These are phyloP conservation scores for Teleogryllus occipitalis DNA, from an alignment of 1,140 invertebrate genomes.

Conservation along the genomic window DNA sequence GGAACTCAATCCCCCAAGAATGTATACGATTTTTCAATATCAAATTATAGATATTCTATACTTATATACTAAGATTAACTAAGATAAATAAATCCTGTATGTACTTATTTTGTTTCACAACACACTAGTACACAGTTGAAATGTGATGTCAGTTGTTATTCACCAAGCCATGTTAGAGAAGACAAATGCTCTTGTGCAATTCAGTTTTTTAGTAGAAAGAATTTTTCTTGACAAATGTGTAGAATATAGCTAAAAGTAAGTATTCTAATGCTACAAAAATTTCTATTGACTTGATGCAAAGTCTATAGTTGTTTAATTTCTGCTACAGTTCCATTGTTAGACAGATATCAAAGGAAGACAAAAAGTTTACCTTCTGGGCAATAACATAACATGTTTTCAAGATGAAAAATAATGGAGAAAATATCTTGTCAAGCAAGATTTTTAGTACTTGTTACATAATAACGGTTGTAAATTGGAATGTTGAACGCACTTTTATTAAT, in stretches of 20 bases:
- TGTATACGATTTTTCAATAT: slow-evolving; percentile 23
- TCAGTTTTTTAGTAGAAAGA: slow-evolving; percentile 12
- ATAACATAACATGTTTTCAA: no score
- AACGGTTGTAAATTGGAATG: no score
- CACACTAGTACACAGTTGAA: slow-evolving; percentile 18
- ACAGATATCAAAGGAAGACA: background rate
- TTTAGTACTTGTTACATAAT: no score
- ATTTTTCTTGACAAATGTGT: slow-evolving; percentile 15
- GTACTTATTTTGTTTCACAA: slow-evolving; percentile 18
- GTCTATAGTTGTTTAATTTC: background rate
- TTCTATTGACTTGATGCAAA: background rate
- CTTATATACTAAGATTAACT: slow-evolving; percentile 17
- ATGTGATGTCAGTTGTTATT: slow-evolving; percentile 16
- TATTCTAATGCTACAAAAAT: background rate
- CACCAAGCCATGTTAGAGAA: slow-evolving; percentile 15
- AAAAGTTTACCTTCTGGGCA: no score
- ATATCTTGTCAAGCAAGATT: no score
- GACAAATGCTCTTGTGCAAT: slow-evolving; percentile 16
- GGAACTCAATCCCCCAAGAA: slow-evolving; percentile 16
- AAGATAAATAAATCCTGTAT: slow-evolving; percentile 16
- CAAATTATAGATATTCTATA: slow-evolving; percentile 20
- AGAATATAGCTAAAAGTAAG: background rate
- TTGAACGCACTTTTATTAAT: no score
- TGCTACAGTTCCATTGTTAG: background rate
- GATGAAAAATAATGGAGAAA: no score